phyloP scores from a whole-genome alignment of 2,888 invertebrate species.

The Ophion ellenae region DNA sequence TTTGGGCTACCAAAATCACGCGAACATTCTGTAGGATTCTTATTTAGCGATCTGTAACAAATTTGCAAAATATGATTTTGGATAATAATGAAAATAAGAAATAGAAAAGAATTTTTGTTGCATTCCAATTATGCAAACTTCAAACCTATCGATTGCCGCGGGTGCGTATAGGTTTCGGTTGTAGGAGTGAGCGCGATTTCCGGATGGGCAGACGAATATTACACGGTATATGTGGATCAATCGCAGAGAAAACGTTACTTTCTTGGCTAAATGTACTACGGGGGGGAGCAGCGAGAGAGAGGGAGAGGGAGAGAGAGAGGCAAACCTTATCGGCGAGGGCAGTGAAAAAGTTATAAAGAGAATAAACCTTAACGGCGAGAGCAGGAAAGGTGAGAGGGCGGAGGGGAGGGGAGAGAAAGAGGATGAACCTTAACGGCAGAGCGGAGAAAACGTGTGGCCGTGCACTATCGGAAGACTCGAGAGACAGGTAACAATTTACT shows the following conservation, averaged over 20 bases:
- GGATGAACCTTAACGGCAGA: slow-evolving; percentile 20
- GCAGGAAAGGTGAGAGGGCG: slow-evolving; percentile 20
- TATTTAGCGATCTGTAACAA: too few species aligned
- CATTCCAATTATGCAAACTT: too few species aligned
- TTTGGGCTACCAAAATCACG: too few species aligned
- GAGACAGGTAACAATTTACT: slow-evolving; percentile 66
- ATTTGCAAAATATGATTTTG: too few species aligned
- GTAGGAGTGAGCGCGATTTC: too few species aligned
- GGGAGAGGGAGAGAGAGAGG: neutral
- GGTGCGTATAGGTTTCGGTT: too few species aligned
- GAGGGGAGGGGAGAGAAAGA: slow-evolving; percentile 10
- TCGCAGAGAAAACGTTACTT: slow-evolving; percentile 26
- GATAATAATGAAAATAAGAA: too few species aligned
- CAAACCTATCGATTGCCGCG: too few species aligned
- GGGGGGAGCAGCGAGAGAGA: neutral
- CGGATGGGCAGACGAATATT: too few species aligned
- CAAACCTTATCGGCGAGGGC: too few species aligned
- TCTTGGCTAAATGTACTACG: neutral
- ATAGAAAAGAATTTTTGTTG: too few species aligned
- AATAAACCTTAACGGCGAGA: neutral
- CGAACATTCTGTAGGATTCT: too few species aligned
- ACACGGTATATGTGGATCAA: slow-evolving; percentile 23
- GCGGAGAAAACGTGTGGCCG: slow-evolving; percentile 46
- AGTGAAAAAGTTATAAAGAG: neutral
- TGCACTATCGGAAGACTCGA: slow-evolving; percentile 56